Base-by-base conservation (phyloP, 2,888 invertebrate genomes). In the Himalopsyche japonica region DNA sequence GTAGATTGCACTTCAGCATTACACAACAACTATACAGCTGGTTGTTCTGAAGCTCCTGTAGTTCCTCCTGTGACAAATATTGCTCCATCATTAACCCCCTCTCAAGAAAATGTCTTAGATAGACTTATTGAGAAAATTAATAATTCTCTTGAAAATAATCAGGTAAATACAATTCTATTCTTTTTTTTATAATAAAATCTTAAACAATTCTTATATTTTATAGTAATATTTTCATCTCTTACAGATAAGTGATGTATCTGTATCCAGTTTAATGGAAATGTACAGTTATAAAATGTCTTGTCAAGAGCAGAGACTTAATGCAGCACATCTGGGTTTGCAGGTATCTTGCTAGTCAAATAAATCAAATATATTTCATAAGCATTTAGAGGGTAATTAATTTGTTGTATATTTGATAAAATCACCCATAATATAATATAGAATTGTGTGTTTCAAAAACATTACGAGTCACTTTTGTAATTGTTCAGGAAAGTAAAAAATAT, bases 181-280 rank as follows among this genome's bases (percentile, higher is more conserved):
- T 43, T 15, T 43, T 43, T 43, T 43, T 43, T 43, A 43, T 43
- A 15, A 43, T 15, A 15, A 3, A 15, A 4, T 15, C 4, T 1
- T 15, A 43, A 43, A 10, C 7, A 7, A 49, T 20, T 20, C 7
- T 20, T 8, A 1, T 8, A 1, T n/a, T 57, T 57, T 57, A 76
- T 24, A 20, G 7, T n/a, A 76, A 57, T 57, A 20, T n/a, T 70
- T 2, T 34, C 27, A 18, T 32, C 12, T 8, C 10, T 86, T 86
- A 64, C 88, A 92, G 91, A 90, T 94, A 78, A 89, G 90, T 0
- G 93, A 94, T 87, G 91, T 94, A 81, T 92, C 94, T 0, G 94
- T 94, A 0, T 95, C 95, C 0, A 93, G 95, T 78, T 93, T 95
- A 5, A 95, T 95, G 94, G 95, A 95, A 89, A 88, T 95, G 86